phyloP scores from a whole-genome alignment of 2,113 vertebrate species.

The Dromas ardeola region DNA sequence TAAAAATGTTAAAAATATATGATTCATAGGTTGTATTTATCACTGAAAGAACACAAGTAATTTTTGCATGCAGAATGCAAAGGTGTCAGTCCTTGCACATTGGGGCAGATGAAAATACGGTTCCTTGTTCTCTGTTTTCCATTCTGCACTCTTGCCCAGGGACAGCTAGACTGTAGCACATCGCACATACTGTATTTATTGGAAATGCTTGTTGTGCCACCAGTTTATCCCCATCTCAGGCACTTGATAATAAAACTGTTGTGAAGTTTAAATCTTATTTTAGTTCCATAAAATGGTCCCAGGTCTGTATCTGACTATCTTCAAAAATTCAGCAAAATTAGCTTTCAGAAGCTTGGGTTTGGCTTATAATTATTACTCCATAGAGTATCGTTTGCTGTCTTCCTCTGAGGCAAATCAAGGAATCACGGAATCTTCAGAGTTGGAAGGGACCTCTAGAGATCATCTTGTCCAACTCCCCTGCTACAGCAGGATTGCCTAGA shows the following conservation, averaged over 20 bases:
- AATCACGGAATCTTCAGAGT: no score
- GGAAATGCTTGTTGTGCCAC: background rate
- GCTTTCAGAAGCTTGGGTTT: background rate
- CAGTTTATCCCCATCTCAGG: background rate
- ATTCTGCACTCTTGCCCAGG: background rate
- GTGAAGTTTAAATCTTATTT: background rate
- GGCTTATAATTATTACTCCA: background rate
- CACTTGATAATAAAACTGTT: background rate
- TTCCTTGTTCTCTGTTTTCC: background rate
- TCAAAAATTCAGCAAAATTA: background rate
- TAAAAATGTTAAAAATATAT: background rate
- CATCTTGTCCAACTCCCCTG: no score
- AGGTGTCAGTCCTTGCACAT: background rate
- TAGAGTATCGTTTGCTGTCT: background rate
- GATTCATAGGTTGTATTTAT: background rate
- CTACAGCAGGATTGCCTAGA: no score
- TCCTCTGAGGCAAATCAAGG: background rate
- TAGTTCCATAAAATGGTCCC: background rate
- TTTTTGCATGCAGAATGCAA: background rate
- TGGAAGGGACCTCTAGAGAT: no score
- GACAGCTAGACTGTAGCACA: background rate
- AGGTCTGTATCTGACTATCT: background rate
- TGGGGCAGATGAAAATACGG: background rate
- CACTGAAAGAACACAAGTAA: background rate
- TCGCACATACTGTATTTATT: background rate